These are phyloP conservation scores for Premnoplex brunnescens DNA, from an alignment of 2,797 vertebrate species.

Conservation along the genomic window DNA sequence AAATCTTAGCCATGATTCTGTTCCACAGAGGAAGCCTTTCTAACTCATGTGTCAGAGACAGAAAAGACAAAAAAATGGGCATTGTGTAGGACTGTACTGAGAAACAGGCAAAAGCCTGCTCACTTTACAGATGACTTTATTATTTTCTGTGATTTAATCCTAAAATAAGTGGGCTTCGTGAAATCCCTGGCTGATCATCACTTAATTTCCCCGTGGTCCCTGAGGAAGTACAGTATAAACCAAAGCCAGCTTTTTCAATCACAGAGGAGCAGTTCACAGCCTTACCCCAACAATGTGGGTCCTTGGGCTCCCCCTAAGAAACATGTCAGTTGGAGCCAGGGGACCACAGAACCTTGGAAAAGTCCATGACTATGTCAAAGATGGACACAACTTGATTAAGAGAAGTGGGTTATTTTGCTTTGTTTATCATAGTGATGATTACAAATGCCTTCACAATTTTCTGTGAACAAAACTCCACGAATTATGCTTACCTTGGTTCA, in stretches of 20 bases:
- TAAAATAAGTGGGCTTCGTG: background rate
- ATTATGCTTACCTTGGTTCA: background rate
- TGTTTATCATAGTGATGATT: background rate
- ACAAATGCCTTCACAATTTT: background rate
- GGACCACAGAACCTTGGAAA: background rate
- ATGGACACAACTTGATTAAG: background rate
- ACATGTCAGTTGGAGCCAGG: background rate
- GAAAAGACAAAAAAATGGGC: background rate
- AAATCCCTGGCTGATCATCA: background rate
- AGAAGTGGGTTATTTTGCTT: background rate
- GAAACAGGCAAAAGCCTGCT: background rate
- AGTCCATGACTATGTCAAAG: background rate
- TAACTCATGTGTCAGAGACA: background rate
- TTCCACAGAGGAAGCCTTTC: rapidly evolving
- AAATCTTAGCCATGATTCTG: background rate
- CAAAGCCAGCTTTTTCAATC: background rate
- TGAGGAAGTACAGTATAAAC: background rate
- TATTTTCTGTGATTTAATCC: background rate
- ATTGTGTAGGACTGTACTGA: background rate
- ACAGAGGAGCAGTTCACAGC: background rate
- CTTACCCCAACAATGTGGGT: background rate
- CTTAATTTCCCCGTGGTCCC: background rate
- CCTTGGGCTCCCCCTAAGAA: background rate
- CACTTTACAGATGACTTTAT: background rate
- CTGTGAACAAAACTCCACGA: background rate